These are phyloP conservation scores for Drosophila leontia DNA, from an alignment of 1,140 invertebrate genomes.

Conservation along the genomic window DNA sequence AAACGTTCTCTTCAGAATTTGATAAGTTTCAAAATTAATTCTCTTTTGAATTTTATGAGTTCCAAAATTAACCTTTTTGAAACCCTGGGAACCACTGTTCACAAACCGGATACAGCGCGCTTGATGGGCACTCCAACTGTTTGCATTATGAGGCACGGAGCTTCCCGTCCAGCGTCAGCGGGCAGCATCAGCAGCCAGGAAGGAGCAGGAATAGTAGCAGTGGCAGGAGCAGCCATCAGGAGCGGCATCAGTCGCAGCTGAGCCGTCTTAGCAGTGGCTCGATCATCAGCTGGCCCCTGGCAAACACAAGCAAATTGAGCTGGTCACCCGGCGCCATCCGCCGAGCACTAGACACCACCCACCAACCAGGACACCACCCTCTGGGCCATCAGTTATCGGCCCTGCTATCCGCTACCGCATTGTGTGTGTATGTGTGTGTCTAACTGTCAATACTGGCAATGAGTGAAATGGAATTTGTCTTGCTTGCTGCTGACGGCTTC, in stretches of 20 bases:
- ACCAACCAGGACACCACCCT: background rate
- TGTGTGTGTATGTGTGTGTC: constrained; percentile 16
- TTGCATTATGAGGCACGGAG: constrained; percentile 75
- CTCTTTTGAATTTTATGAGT: background rate
- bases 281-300: constrained; percentile 61
- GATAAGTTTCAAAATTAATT: background rate
- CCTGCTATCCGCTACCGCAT: constrained; percentile 1
- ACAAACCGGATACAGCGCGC: constrained; percentile 58
- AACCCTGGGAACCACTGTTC: constrained; percentile 11
- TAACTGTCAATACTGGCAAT: constrained; percentile 76
- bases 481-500: constrained; percentile 69
- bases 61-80: background rate
- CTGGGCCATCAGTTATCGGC: constrained; percentile 9
- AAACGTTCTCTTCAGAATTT: too few relatives aligned
- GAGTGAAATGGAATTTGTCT: constrained; percentile 80
- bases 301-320: constrained; percentile 53
- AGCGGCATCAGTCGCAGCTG: constrained; percentile 33
- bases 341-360: background rate
- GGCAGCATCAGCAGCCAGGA: constrained; percentile 1
- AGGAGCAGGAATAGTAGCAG: constrained; percentile 13
- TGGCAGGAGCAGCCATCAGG: constrained; percentile 20
- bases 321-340: constrained; percentile 8
- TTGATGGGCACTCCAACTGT: constrained; percentile 74
- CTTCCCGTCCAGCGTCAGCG: constrained; percentile 22
- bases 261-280: constrained; percentile 49